Evolutionary conservation across 2,113 vertebrate species (phyloP).

Genomic region (Okapia johnstoni): DNA sequence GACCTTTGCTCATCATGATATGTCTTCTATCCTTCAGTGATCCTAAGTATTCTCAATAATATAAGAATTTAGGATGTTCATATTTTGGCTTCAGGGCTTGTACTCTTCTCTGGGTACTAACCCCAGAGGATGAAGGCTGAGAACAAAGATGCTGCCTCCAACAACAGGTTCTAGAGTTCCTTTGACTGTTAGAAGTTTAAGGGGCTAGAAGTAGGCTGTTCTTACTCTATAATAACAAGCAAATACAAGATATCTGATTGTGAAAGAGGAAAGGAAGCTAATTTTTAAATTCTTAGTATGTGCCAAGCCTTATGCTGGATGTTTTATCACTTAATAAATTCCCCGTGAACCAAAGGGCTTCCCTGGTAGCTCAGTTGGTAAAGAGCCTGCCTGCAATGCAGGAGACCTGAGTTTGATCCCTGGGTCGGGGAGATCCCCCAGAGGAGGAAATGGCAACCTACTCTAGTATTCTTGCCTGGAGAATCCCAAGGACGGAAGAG

Average conservation of each 20-base stretch:
- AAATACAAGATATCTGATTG: not conserved
- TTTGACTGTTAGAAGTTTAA: not conserved
- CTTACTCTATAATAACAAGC: not conserved
- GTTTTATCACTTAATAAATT: not conserved
- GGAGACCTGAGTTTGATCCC: not conserved
- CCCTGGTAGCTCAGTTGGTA: not conserved
- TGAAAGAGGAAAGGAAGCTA: conserved; percentile 1
- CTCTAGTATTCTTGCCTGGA: not conserved
- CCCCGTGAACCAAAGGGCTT: not conserved
- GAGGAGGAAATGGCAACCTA: not conserved
- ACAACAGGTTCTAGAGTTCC: not conserved
- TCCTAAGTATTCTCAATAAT: not conserved
- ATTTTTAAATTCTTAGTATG: not conserved
- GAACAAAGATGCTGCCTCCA: not conserved
- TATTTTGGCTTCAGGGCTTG: not conserved
- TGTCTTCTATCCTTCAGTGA: not conserved
- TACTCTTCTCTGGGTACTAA: not conserved
- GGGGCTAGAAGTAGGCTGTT: not conserved
- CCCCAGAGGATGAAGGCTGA: not conserved
- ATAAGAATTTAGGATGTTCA: not conserved
- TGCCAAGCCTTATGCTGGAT: not conserved
- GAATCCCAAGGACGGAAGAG: not conserved
- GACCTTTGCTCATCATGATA: not conserved
- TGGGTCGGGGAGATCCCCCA: not conserved
- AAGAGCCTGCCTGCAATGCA: not conserved